Percentiles rank a stretch among this genome's conserved stretches.
These are phyloP conservation scores for Pocota personata DNA, from an alignment of 2,888 invertebrate genomes.

Conservation along the genomic window DNA sequence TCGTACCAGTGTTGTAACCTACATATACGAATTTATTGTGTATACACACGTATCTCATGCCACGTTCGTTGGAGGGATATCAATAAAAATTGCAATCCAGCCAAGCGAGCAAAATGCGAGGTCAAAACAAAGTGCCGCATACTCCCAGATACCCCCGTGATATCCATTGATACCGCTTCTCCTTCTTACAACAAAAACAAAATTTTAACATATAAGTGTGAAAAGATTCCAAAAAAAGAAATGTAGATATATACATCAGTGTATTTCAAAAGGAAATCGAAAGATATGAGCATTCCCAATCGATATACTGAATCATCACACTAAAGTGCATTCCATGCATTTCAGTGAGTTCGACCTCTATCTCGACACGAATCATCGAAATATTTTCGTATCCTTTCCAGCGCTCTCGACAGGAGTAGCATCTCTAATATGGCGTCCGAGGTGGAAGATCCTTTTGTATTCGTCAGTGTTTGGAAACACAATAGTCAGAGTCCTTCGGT, in stretches of 20 bases:
- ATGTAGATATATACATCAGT: conserved; percentile 25
- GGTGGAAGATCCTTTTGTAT: conserved; percentile 19
- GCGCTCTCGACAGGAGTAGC: conserved; percentile 57
- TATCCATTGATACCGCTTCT: conserved; percentile 17
- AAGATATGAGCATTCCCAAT: conserved; percentile 44
- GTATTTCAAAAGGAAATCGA: too few relatives aligned
- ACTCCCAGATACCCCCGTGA: conserved; percentile 36
- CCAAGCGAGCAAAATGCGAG: conserved; percentile 69
- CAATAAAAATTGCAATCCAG: conserved; percentile 68
- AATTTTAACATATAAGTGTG: conserved; percentile 71
- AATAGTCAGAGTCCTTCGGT: conserved; percentile 30
- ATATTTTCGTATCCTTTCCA: conserved; percentile 46
- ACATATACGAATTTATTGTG: background rate
- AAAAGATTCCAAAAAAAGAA: conserved; percentile 54
- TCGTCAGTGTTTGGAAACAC: conserved; percentile 5
- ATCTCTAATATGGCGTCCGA: background rate
- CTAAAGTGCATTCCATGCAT: conserved; percentile 32
- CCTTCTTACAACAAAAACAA: conserved; percentile 13
- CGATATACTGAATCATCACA: conserved; percentile 57
- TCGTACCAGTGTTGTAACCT: conserved; percentile 18
- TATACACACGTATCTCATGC: conserved; percentile 8
- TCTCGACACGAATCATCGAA: conserved; percentile 42
- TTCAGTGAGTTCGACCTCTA: background rate
- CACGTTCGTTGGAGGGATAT: conserved; percentile 33
- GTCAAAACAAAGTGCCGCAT: conserved; percentile 61